Conservation (phyloP, 2,888 invertebrate genomes). For the Ochropleura leucogaster region DNA sequence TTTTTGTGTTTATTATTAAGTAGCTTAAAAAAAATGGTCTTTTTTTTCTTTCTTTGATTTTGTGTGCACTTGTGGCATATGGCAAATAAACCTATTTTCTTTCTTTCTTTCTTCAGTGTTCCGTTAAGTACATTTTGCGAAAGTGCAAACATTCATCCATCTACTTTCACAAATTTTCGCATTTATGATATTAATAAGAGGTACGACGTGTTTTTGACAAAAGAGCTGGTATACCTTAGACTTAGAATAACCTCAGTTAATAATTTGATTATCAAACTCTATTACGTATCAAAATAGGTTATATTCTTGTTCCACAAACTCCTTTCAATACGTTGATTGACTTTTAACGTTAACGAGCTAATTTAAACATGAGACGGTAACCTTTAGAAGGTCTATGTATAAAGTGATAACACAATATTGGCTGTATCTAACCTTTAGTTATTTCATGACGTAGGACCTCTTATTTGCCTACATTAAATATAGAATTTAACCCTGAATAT, state of each 20-base stretch:
- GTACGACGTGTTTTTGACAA: neutral
- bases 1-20: no score
- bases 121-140: no score
- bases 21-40: no score
- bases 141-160: no score
- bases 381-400: conserved; percentile 15
- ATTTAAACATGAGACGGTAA: conserved; percentile 11
- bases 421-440: neutral
- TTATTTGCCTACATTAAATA: neutral
- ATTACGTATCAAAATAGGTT: neutral
- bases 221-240: neutral
- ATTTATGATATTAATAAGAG: no score
- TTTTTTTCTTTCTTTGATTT: no score
- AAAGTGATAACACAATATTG: conserved; percentile 2
- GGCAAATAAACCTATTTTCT: no score
- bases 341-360: neutral
- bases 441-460: conserved; percentile 1
- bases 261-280: neutral
- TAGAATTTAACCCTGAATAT: neutral
- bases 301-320: neutral
- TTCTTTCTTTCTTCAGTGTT: no score
- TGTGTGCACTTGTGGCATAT: no score
- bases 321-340: conserved; percentile 8
- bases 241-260: neutral
- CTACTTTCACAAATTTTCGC: no score